Base-by-base conservation (phyloP, 64 coral and sea anemone genomes). In the Astreopora myriophthalma region DNA sequence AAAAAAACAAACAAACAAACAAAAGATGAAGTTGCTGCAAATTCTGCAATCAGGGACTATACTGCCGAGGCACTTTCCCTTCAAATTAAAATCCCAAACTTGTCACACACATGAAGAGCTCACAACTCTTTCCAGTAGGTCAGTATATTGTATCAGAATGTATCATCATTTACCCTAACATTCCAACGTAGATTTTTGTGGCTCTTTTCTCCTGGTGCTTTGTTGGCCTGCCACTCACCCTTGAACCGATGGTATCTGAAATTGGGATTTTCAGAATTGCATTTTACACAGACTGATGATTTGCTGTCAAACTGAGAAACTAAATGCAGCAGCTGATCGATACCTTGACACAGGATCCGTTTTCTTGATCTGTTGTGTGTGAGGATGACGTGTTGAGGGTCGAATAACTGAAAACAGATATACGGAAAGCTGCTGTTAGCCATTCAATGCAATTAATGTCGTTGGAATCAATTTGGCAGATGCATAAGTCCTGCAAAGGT, bases 151-250 rank as follows among this genome's bases (percentile, higher is more conserved):
- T 46, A 6, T 6, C 61, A 71, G 34, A 71, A 30, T 32, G 31
- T 17, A 86, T 34, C 2, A 40, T 61, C 75, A 25, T 31, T 79
- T 86, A 95, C 93, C 80, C 96, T 92, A 28, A 94, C 93, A 80
- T 91, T 88, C 96, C 96, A 98, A 64, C 96, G 69, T 5, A 98
- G 86, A 29, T 68, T 92, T 32, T 98, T 98, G 66, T 86, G 96
- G 46, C 62, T 95, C 46, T 95, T 98, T 39, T 98, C 96, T 44
- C 96, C 96, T 42, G 96, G 96, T 22, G 90, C 93, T 90, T 98
- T 98, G 22, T 93, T 94, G 48, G 85, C 34, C 22, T 89, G 40
- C 96, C 96, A 98, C 62, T 95, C 96, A 52, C 87, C 72, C 16
- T 91, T 94, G 63, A 98, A 98, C 86, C 95, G 89, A 70, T 94